These are phyloP conservation scores for Lymantria dispar DNA, from an alignment of 2,888 invertebrate species.

Conservation along the genomic window DNA sequence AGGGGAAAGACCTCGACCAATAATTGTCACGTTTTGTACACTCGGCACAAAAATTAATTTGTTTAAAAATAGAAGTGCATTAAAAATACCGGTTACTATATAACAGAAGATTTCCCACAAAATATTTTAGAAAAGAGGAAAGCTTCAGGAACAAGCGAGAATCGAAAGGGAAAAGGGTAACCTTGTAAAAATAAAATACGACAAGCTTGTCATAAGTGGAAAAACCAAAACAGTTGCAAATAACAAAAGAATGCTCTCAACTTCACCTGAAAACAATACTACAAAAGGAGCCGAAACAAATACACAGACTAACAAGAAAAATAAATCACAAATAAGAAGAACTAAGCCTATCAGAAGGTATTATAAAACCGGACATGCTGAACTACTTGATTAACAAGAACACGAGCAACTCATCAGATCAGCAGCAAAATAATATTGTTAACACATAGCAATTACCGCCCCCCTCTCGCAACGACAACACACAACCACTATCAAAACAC, in stretches of 20 bases:
- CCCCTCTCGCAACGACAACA: slow-evolving; percentile 1
- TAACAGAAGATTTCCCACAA: slow-evolving; percentile 22
- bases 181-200: slow-evolving; percentile 22
- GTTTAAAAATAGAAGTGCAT: slow-evolving; percentile 14
- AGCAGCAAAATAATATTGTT: slow-evolving; percentile 2
- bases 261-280: slow-evolving; percentile 12
- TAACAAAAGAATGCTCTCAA: slow-evolving; percentile 15
- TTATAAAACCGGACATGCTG: slow-evolving; percentile 5
- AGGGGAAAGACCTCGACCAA: slow-evolving; percentile 14
- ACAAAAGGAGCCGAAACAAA: slow-evolving; percentile 2
- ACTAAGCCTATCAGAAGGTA: slow-evolving; percentile 8
- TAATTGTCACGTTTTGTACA: slow-evolving; percentile 7
- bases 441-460: slow-evolving; percentile 3
- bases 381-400: slow-evolving; percentile 2
- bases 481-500: neutral
- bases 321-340: slow-evolving; percentile 9
- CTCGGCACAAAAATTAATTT: too few relatives aligned
- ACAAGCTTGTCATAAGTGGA: slow-evolving; percentile 16
- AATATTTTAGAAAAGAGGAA: slow-evolving; percentile 24
- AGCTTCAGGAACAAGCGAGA: slow-evolving; percentile 18
- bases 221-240: slow-evolving; percentile 9
- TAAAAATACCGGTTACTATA: slow-evolving; percentile 16
- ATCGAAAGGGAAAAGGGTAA: slow-evolving; percentile 22
- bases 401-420: neutral
- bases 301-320: slow-evolving; percentile 13